Conservation (phyloP, 2,113 vertebrate genomes). For the Actinemys pallida region DNA sequence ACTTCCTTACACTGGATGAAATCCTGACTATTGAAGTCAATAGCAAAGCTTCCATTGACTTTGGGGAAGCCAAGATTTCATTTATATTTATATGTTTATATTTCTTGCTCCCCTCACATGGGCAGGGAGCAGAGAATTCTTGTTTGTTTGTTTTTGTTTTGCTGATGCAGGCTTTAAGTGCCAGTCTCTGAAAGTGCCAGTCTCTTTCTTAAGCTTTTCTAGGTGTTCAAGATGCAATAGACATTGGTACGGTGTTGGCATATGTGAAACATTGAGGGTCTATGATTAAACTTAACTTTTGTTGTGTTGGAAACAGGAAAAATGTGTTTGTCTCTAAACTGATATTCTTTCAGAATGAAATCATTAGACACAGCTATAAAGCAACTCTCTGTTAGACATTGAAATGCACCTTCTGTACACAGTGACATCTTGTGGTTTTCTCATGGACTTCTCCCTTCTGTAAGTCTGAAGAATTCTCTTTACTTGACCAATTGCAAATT, state of each 20-base stretch:
- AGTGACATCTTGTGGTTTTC: slow-evolving; percentile 9
- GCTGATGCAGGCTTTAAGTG: not conserved
- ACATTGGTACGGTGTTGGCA: rapidly evolving
- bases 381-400: not conserved
- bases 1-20: not conserved
- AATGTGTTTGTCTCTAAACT: not conserved
- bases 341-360: not conserved
- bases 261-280: not conserved
- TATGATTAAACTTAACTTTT: not conserved
- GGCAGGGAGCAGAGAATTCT: not conserved
- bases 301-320: not conserved
- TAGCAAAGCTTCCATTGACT: not conserved
- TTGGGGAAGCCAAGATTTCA: not conserved
- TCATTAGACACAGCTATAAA: not conserved
- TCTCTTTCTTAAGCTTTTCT: not conserved
- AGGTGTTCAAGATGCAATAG: rapidly evolving
- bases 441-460: not conserved
- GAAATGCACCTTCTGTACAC: not conserved
- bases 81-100: not conserved
- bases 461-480: not conserved
- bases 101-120: not conserved
- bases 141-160: not conserved
- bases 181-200: rapidly evolving
- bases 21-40: not conserved
- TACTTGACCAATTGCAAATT: not conserved